A percentile compares a stretch with the other conserved stretches of the same genome.
phyloP scores from a whole-genome alignment of 2,113 vertebrate genomes.

The Peromyscus leucopus region DNA sequence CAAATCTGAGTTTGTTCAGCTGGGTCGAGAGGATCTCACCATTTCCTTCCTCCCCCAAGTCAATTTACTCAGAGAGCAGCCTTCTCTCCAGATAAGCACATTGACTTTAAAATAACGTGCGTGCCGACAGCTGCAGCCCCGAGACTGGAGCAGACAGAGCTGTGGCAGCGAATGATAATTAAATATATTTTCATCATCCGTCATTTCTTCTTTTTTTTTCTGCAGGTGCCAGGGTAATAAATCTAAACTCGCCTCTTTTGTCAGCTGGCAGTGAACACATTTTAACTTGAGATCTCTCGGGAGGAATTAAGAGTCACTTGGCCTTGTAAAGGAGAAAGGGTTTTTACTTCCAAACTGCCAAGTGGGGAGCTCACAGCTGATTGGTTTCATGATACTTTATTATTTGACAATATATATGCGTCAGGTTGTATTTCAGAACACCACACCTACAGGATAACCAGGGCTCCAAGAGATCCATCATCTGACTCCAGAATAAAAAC shows the following conservation, averaged over 20 bases:
- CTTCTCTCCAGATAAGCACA: constrained; percentile 90
- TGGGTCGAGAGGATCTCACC: constrained; percentile 84
- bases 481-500: constrained; percentile 59
- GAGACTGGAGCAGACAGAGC: constrained; percentile 90
- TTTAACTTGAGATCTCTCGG: constrained; percentile 79
- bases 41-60: constrained; percentile 85
- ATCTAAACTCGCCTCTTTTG: constrained; percentile 81
- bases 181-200: constrained; percentile 90
- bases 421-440: constrained; percentile 56
- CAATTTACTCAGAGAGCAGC: constrained; percentile 86
- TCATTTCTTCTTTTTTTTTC: constrained; percentile 77
- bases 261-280: constrained; percentile 83
- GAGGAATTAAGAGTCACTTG: constrained; percentile 83
- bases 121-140: constrained; percentile 89
- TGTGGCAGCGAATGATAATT: constrained; percentile 94
- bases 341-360: constrained; percentile 71
- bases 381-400: constrained; percentile 75
- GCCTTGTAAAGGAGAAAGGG: constrained; percentile 82
- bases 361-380: constrained; percentile 72
- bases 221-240: constrained; percentile 88
- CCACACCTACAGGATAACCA: constrained; percentile 13
- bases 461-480: neutral
- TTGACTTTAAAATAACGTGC: constrained; percentile 88
- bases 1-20: constrained; percentile 88
- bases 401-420: constrained; percentile 72